phyloP scores from a whole-genome alignment of 2,113 vertebrate species.

The Tragelaphus imberbis region DNA sequence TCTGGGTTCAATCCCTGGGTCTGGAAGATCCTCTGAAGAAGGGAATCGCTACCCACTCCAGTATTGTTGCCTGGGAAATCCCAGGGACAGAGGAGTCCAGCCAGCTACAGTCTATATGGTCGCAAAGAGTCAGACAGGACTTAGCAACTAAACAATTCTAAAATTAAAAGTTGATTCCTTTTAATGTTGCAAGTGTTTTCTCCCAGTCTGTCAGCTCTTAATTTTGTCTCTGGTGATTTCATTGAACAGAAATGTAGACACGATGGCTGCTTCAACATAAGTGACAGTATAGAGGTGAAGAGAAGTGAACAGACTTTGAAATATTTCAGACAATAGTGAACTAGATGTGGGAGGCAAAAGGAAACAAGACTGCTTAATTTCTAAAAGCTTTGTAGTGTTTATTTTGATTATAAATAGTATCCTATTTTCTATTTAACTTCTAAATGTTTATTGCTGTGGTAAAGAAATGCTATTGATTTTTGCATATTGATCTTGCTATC shows the following conservation, averaged over 20 bases:
- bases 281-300: background rate
- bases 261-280: background rate
- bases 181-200: background rate
- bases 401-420: background rate
- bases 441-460: background rate
- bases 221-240: background rate
- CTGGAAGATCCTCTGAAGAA: background rate
- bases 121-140: background rate
- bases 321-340: background rate
- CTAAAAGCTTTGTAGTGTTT: background rate
- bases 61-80: background rate
- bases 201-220: background rate
- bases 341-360: background rate
- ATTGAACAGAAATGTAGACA: background rate
- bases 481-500: background rate
- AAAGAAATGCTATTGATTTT: constrained; percentile 1
- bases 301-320: background rate
- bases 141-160: background rate
- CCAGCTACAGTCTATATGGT: background rate
- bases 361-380: background rate
- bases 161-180: background rate
- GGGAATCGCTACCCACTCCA: background rate
- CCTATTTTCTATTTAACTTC: background rate
- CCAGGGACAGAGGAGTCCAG: background rate
- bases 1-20: background rate